phyloP scores from a whole-genome alignment of 2,113 vertebrate species.

The Rhadina sibilatrix region DNA sequence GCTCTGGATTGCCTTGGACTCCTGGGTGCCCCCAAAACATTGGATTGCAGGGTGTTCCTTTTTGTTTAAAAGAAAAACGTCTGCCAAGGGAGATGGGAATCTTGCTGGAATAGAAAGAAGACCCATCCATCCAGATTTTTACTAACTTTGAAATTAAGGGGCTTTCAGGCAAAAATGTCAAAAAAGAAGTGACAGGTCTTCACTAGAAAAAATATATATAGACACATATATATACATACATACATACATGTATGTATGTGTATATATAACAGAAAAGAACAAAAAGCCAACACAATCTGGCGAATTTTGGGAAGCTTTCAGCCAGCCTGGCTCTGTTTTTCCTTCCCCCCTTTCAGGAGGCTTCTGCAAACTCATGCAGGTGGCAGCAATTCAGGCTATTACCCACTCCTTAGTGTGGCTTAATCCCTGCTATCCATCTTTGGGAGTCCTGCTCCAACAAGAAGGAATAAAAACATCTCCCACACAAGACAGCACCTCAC shows the following conservation, averaged over 20 bases:
- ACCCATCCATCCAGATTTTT: background rate
- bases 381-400: background rate
- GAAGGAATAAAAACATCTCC: background rate
- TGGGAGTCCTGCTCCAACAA: background rate
- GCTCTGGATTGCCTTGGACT: background rate
- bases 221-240: rapidly evolving
- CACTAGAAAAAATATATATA: background rate
- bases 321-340: background rate
- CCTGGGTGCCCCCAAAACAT: too few species aligned
- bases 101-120: background rate
- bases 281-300: background rate
- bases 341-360: background rate
- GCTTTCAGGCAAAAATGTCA: background rate
- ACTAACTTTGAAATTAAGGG: rapidly evolving
- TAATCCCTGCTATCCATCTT: background rate
- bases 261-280: background rate
- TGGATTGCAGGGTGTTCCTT: background rate
- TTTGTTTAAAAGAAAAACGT: background rate
- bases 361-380: background rate
- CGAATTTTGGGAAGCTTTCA: background rate
- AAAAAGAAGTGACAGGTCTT: background rate
- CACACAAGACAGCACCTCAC: rapidly evolving
- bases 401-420: background rate
- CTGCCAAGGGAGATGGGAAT: background rate
- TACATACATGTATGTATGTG: rapidly evolving